Evolutionary conservation across 2,888 invertebrate species (phyloP).

Genomic region (Mythimna albipuncta): DNA sequence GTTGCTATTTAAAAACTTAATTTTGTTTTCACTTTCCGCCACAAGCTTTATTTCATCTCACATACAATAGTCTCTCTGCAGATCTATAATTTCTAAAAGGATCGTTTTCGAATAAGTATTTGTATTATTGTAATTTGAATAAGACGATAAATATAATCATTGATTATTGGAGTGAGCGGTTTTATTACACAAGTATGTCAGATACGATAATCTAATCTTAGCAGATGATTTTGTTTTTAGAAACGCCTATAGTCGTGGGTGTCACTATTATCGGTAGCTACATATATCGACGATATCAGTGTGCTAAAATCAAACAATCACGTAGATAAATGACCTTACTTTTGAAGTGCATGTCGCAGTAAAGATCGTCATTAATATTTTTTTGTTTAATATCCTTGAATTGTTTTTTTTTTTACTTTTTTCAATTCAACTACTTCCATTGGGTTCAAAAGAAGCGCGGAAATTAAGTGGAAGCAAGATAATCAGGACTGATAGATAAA

Average conservation of each 20-base stretch:
- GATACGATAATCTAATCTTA: not conserved
- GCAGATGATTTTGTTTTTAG: not conserved
- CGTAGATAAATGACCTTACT: constrained; percentile 16
- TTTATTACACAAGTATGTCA: too few species aligned
- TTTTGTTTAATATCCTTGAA: not conserved
- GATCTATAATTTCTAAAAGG: too few species aligned
- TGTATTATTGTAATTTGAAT: too few species aligned
- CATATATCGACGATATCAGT: constrained; percentile 15
- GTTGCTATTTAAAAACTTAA: too few species aligned
- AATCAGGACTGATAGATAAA: not conserved
- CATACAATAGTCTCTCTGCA: too few species aligned
- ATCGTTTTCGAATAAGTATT: too few species aligned
- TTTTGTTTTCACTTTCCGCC: too few species aligned
- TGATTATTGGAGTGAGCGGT: too few species aligned
- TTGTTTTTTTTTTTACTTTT: not conserved
- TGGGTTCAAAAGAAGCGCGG: fast-evolving
- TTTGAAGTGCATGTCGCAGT: constrained; percentile 29
- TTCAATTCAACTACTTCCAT: not conserved
- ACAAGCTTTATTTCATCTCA: too few species aligned
- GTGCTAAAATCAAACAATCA: constrained; percentile 20
- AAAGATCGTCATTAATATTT: not conserved
- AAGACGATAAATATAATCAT: too few species aligned
- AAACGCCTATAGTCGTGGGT: not conserved
- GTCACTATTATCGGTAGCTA: not conserved
- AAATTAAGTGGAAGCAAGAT: not conserved